Base-by-base conservation (phyloP, 2,113 vertebrate species). In the Empidonax alnorum region DNA sequence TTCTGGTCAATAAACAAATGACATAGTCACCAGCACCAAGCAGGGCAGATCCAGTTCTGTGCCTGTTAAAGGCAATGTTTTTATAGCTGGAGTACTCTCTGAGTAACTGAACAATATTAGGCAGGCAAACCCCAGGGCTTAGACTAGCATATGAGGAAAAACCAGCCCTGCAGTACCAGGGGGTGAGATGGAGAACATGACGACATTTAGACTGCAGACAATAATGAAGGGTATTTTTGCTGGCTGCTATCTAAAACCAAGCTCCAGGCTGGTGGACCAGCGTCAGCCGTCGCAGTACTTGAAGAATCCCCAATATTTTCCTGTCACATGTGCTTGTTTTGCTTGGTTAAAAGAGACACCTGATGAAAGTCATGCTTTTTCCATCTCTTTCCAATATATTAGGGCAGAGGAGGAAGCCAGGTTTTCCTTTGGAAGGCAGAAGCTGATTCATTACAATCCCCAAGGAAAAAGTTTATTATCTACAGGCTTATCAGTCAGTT, bases 191-290 rank as follows among this genome's bases (percentile, higher is more conserved):
- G 56, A 96, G 95, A 97, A 77, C 13, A 3, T 87, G 88, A 89
- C 52, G 94, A n/a, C 30, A 59, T 94, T 97, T 80, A 88, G 93
- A 85, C 91, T 92, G 71, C 90, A 95, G 84, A 93, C 79, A 95
- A 87, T 85, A 97, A 93, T 53, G 56, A 55, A 76, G 77, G 91
- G 44, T 95, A 72, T 97, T 96, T 73, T 89, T 96, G 41, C 93
- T 97, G 94, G 87, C 88, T 84, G 16, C 61, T 50, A 41, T n/a
- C 94, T 90, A 78, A 89, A 94, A 81, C 74, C 74, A 91, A 80
- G 62, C 25, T 71, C 35, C 24, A 37, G 65, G 81, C 50, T 39
- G 44, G 95, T 72, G 24, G 6, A n/a, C 21, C 59, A 65, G 35
- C 47, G n/a, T 73, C 79, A 88, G 87, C 1, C 0, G 55, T 46